Base-by-base conservation (phyloP, 2,888 invertebrate species). In the Allacma fusca region DNA sequence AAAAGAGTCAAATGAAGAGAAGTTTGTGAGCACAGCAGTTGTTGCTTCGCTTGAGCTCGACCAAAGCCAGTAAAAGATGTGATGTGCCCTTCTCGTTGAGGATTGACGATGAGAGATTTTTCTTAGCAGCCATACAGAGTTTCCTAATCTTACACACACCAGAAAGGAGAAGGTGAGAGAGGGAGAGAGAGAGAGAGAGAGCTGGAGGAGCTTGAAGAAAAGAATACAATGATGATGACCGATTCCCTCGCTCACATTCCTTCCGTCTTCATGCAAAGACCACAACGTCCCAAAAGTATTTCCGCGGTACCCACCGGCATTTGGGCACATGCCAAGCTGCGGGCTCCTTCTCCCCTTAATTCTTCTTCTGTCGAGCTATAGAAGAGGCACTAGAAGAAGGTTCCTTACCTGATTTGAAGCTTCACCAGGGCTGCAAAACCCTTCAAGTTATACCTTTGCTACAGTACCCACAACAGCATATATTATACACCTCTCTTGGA, bases 311-410 rank as follows among this genome's bases (percentile, higher is more conserved):
- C 81, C 77, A 77, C 69, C 68, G 81, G 81, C 81, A 74, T 16
- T 19, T 40, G 69, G 80, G 81, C 81, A 80, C 80, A 80, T 81
- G 81, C 81, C 81, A 81, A 74, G 81, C 81, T 77, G n/a, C 73
- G 69, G 80, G 80, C 78, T 74, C 57, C 65, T 64, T 76, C 75
- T 62, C 72, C 77, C 76, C 72, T 64, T 40, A 40, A 43, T 34
- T 26, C 24, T 29, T 34, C 16, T 64, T 28, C 24, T 59, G n/a
- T n/a, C 26, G 34, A 34, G 40, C 29, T 24, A 24, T 28, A 34
- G 62, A 29, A 34, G 72, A 72, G 72, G 72, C 72, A 64, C 74
- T 28, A 74, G 44, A 50, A 65, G 74, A 74, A n/a, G 74, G 74
- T 74, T 74, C 74, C 74, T 74, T 74, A 74, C 74, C 72, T 72